These are phyloP conservation scores for Xestia sexstrigata DNA, from an alignment of 2,888 invertebrate species.

Conservation along the genomic window DNA sequence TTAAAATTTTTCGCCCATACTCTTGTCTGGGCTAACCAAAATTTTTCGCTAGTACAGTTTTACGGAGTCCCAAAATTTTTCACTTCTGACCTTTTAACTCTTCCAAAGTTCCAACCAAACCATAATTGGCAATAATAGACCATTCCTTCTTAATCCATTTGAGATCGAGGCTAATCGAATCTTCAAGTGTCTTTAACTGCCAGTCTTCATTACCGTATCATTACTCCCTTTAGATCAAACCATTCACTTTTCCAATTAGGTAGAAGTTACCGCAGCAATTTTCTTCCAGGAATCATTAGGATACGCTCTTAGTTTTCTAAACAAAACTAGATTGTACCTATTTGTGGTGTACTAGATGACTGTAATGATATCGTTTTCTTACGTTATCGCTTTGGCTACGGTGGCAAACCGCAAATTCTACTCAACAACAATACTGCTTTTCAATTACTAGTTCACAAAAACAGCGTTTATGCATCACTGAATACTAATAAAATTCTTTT, in stretches of 20 bases:
- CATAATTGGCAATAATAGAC: slow-evolving; percentile 31
- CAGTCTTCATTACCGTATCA: slow-evolving; percentile 49
- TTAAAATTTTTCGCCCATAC: background rate
- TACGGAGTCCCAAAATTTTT: too few species aligned
- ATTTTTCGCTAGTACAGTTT: background rate
- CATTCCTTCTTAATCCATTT: slow-evolving; percentile 36
- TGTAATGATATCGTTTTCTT: slow-evolving; percentile 10
- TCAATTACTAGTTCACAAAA: slow-evolving; percentile 16
- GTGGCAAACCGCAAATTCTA: background rate
- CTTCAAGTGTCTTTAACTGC: slow-evolving; percentile 52
- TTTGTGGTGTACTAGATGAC: background rate
- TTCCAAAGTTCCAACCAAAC: slow-evolving; percentile 9
- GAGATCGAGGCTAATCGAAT: slow-evolving; percentile 47
- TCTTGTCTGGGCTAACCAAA: background rate
- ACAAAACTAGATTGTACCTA: background rate
- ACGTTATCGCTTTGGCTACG: background rate
- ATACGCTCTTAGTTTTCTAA: background rate
- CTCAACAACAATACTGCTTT: slow-evolving; percentile 20
- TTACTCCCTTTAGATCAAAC: slow-evolving; percentile 41
- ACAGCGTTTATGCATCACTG: background rate
- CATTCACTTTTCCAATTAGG: slow-evolving; percentile 44
- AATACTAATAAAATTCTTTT: background rate
- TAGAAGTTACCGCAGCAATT: slow-evolving; percentile 19
- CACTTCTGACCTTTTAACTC: background rate
- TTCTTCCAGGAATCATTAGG: background rate